Conservation (phyloP, 2,888 invertebrate species). For the Nowickia ferox region DNA sequence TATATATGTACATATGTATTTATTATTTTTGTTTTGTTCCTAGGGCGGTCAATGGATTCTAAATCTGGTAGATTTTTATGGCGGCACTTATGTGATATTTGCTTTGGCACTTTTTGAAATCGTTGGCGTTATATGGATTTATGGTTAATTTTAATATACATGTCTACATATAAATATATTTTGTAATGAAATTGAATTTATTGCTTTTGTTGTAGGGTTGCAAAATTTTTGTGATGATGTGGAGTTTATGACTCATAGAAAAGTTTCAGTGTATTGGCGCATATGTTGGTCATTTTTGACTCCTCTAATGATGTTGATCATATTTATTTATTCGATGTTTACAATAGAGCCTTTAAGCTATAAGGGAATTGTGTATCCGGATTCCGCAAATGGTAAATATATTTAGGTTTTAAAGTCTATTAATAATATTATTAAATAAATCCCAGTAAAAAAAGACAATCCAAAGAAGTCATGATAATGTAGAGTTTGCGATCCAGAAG, state of each 20-base stretch:
- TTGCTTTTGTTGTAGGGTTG: slow-evolving; percentile 58
- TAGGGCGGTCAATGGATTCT: slow-evolving; percentile 85
- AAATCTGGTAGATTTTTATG: slow-evolving; percentile 85
- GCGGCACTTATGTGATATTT: slow-evolving; percentile 87
- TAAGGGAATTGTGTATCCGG: slow-evolving; percentile 85
- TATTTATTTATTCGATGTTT: slow-evolving; percentile 88
- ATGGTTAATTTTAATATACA: slow-evolving; percentile 84
- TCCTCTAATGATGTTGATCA: slow-evolving; percentile 87
- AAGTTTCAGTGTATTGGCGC: slow-evolving; percentile 89
- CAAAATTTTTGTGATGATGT: slow-evolving; percentile 86
- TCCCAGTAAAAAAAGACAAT: no score
- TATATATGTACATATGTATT: no score
- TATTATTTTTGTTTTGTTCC: slow-evolving; percentile 17
- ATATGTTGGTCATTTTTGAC: slow-evolving; percentile 90
- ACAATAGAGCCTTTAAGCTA: slow-evolving; percentile 86
- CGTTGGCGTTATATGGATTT: slow-evolving; percentile 85
- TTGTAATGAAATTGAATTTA: not conserved
- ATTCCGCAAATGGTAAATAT: slow-evolving; percentile 85
- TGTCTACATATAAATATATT: not conserved
- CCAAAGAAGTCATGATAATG: no score
- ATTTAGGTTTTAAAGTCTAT: no score
- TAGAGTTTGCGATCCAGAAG: no score
- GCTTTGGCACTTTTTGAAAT: slow-evolving; percentile 85
- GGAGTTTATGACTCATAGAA: slow-evolving; percentile 89
- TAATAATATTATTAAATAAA: no score